A percentile compares a stretch with the other conserved stretches of the same genome.
These are phyloP conservation scores for Trialeurodes vaporariorum DNA, from an alignment of 1,140 invertebrate genomes.

Conservation along the genomic window DNA sequence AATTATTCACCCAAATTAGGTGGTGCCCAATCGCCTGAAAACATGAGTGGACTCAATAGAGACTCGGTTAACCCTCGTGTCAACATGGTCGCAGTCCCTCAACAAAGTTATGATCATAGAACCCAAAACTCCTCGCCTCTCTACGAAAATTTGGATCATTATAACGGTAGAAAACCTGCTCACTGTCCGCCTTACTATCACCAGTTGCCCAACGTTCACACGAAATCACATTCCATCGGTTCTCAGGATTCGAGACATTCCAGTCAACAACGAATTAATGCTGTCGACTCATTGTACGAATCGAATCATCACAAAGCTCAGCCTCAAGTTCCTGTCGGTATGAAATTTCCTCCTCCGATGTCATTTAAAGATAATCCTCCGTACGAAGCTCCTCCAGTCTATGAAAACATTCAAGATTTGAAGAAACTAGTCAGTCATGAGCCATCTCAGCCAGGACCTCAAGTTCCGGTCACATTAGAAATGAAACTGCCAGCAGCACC, in stretches of 20 bases:
- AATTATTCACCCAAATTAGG: not conserved
- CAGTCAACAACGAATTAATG: conserved; percentile 34
- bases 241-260: conserved; percentile 41
- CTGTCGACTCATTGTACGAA: conserved; percentile 34
- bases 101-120: conserved; percentile 29
- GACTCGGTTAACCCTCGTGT: conserved; percentile 49
- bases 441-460: conserved; percentile 38
- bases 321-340: conserved; percentile 51
- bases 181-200: conserved; percentile 48
- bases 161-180: conserved; percentile 38
- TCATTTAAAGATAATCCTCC: conserved; percentile 39
- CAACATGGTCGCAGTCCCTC: conserved; percentile 31
- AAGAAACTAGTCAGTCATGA: conserved; percentile 30
- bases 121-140: conserved; percentile 43
- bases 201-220: conserved; percentile 39
- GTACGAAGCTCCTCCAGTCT: conserved; percentile 49
- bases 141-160: conserved; percentile 73
- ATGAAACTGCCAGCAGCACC: conserved; percentile 5
- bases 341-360: conserved; percentile 36
- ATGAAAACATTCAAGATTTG: conserved; percentile 55
- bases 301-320: conserved; percentile 48
- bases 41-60: conserved; percentile 44
- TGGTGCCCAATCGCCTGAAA: conserved; percentile 4
- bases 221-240: conserved; percentile 40
- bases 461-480: conserved; percentile 30